phyloP scores from a whole-genome alignment of 2,797 vertebrate genomes.

The Acropternis orthonyx region DNA sequence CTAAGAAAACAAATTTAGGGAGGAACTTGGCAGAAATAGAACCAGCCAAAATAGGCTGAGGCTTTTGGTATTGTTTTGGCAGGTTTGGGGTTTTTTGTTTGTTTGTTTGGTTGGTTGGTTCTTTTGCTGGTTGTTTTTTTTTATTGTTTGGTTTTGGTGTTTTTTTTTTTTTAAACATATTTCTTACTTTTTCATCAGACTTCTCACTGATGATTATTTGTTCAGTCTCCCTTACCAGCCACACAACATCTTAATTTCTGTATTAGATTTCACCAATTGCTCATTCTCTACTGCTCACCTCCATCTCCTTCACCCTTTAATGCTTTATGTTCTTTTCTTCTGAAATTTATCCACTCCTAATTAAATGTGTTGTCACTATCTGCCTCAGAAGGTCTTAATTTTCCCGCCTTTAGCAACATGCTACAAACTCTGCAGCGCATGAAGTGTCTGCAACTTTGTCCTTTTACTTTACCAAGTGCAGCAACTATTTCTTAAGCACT shows the following conservation, averaged over 20 bases:
- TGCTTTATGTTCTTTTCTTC: not conserved
- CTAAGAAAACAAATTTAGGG: not conserved
- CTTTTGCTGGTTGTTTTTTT: not conserved
- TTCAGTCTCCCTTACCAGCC: not conserved
- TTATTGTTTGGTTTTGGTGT: not conserved
- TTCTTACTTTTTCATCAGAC: not conserved
- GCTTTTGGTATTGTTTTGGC: not conserved
- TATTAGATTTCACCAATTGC: not conserved
- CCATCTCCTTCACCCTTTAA: not conserved
- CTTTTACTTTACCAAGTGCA: not conserved
- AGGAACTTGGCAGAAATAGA: not conserved
- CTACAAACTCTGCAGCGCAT: rapidly evolving
- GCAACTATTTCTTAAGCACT: not conserved
- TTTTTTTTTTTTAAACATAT: not conserved
- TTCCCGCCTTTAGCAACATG: not conserved
- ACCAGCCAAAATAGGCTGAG: not conserved
- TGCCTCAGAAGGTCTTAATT: not conserved
- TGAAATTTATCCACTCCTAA: not conserved
- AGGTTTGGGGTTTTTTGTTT: not conserved
- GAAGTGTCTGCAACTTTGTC: not conserved
- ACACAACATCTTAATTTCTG: not conserved
- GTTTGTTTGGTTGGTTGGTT: not conserved
- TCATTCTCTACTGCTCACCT: not conserved
- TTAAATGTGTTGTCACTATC: not conserved
- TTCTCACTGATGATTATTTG: not conserved